These are phyloP conservation scores for Callosobruchus maculatus DNA, from an alignment of 2,888 invertebrate genomes.

Conservation along the genomic window DNA sequence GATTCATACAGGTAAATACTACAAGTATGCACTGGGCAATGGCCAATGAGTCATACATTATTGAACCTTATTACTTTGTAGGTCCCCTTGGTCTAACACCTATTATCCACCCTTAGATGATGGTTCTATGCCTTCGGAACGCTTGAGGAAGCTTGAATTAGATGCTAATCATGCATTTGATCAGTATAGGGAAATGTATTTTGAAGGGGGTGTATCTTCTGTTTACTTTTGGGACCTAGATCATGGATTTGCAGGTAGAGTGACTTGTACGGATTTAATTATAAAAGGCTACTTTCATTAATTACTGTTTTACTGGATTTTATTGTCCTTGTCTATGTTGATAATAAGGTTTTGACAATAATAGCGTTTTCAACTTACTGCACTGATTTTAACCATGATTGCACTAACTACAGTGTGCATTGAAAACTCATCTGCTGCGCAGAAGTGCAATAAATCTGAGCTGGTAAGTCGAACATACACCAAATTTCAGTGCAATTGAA, in stretches of 20 bases:
- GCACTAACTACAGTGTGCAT: too few species aligned
- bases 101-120: constrained; percentile 98
- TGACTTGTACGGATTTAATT: too few species aligned
- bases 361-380: too few species aligned
- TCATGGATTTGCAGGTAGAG: constrained; percentile 87
- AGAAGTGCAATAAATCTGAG: too few species aligned
- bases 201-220: constrained; percentile 98
- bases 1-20: constrained; percentile 79
- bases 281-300: too few species aligned
- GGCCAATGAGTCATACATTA: constrained; percentile 76
- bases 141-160: constrained; percentile 89
- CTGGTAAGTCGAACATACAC: too few species aligned
- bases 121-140: constrained; percentile 97
- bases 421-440: too few species aligned
- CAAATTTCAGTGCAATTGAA: too few species aligned
- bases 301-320: neutral
- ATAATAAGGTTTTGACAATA: too few species aligned
- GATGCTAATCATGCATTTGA: constrained; percentile 99
- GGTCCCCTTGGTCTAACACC: constrained; percentile 98
- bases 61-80: constrained; percentile 33
- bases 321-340: too few species aligned
- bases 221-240: constrained; percentile 99
- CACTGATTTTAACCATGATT: too few species aligned
- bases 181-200: constrained; percentile 98
- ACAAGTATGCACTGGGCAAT: too few species aligned